Evolutionary conservation across 2,797 vertebrate genomes (phyloP), one percentile per base, ranked within the genome.

Genomic region (Bryconaethiops microstoma): DNA sequence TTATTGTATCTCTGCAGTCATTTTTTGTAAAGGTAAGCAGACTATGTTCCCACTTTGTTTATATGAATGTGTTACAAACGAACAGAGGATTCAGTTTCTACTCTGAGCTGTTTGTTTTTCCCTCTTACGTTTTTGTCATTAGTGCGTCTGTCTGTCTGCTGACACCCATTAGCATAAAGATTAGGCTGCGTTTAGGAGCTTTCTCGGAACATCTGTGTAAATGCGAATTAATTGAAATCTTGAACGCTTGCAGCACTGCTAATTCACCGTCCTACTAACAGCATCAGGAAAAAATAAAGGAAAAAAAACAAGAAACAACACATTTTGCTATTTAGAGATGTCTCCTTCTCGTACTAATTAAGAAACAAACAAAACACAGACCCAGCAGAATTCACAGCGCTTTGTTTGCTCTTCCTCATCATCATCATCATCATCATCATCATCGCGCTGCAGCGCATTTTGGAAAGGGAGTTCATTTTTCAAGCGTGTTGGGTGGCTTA

Each of bases 161-260:
- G 82, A 87, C 90, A 88, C 55, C 86, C 92, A 94, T 94, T 93
- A 92, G 86, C 91, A 94, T 93, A 92, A 91, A 91, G 93, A 94
- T 93, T 88, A 93, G 91, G 63, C 87, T 86, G 91, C 54, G 83
- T 86, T 87, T 79, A 86, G 64, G 85, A 88, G 90, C 91, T 84
- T 87, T 91, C 69, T 91, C 87, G 90, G 90, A 93, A 93, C 94
- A 95, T 94, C 93, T 95, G 93, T 90, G 92, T 91, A 89, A 89
- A 94, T 92, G 91, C 86, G 90, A 94, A 94, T 94, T 93, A 94
- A 94, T 94, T 93, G 93, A 93, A 94, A 93, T 93, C 91, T 90
- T 90, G 90, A 89, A 91, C 88, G 92, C 92, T 94, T 91, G 90
- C 92, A 90, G 92, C 91, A 81, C 86, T 79, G 92, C 93, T 94